These are phyloP conservation scores for Lophius piscatorius DNA, from an alignment of 2,113 vertebrate species.

Conservation along the genomic window DNA sequence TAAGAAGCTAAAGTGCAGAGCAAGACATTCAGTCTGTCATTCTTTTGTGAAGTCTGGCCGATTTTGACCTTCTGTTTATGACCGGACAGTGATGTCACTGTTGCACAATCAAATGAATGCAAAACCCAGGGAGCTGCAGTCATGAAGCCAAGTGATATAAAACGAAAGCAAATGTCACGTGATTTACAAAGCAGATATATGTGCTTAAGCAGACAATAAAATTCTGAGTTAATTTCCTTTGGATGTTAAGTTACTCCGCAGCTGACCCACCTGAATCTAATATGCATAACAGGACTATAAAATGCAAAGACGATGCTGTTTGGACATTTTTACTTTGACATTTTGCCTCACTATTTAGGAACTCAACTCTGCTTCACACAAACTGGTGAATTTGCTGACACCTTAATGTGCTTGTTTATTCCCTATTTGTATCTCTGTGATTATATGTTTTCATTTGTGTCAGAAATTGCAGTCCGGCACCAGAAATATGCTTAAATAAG, in stretches of 20 bases:
- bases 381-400: too few species aligned
- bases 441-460: too few species aligned
- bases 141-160: background rate
- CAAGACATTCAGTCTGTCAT: background rate
- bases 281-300: constrained; percentile 64
- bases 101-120: background rate
- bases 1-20: background rate
- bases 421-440: too few species aligned
- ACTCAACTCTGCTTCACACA: too few species aligned
- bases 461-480: too few species aligned
- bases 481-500: too few species aligned
- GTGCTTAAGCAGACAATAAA: too few species aligned
- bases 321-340: constrained; percentile 63
- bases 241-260: constrained; percentile 31
- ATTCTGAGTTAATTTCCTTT: background rate
- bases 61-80: too few species aligned
- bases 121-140: background rate
- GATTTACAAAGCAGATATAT: background rate
- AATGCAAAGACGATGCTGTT: constrained; percentile 62
- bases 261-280: constrained; percentile 62
- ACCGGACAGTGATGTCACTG: background rate
- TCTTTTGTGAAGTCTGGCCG: too few species aligned
- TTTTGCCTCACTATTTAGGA: constrained; percentile 48
- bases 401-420: too few species aligned
- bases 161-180: background rate